Base-by-base conservation (phyloP, 2,797 vertebrate genomes). In the Brachyalestes nurse region DNA sequence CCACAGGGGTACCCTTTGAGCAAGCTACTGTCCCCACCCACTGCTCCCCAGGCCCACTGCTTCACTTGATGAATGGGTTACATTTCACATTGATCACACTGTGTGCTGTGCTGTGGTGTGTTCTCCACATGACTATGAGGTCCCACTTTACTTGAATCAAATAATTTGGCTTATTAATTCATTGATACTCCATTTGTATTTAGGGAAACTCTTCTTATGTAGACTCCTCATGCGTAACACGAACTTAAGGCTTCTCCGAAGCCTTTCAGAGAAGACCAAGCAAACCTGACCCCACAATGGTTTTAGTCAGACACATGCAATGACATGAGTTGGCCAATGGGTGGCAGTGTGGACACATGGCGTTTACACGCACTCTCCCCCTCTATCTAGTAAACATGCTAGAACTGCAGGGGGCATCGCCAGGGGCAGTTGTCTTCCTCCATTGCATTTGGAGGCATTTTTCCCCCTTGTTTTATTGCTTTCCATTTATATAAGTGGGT, bases 401-500 rank as follows among this genome's bases (percentile, higher is more conserved):
- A 28, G 38, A 58, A 64, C 74, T 57, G 21, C 61, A 42, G 25
- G 53, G 34, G 34, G 34, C 34, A 34, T 58, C 76, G 47, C 28
- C 45, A 79, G 79, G 77, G 45, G 72, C 60, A 74, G 72, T 82
- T 77, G 61, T 75, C 74, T 84, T 82, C 72, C 72, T 60, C 65
- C 23, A 66, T 72, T 67, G 61, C 77, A 84, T 71, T 74, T 21
- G 28, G 58, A 74, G 82, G 88, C 83, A 84, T 83, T 75, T 88
- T 47, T 28, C 5, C 23, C 28, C 28, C 25, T 49, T 69, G 45
- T 69, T 70, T 66, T 75, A 82, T 80, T 69, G 83, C 84, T 86
- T 89, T 91, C 84, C 85, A 87, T 89, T 92, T 88, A 55, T 89
- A 85, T 84, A 92, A 92, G 82, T 92, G 88, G 92, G 88, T 92